A percentile compares a stretch with the other conserved stretches of the same genome.
Conservation (phyloP, 2,888 invertebrate species). For the Thysanoteuthis rhombus region DNA sequence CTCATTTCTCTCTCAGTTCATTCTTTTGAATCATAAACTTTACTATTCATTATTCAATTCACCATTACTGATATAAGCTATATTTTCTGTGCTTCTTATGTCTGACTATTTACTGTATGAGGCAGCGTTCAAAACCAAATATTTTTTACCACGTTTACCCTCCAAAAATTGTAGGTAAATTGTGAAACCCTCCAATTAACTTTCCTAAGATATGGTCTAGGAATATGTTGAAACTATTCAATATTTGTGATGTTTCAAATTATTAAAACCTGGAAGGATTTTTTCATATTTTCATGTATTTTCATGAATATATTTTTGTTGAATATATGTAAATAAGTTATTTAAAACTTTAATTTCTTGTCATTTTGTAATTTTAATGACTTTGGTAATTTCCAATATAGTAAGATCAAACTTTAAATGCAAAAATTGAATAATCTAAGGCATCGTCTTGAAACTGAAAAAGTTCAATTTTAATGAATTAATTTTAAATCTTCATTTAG, state of each 20-base stretch:
- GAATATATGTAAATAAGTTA: not conserved
- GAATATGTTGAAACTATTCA: not conserved
- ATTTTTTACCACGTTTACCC: not conserved
- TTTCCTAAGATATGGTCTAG: not conserved
- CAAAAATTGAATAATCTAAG: not conserved
- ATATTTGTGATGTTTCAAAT: not conserved
- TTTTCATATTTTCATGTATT: not conserved
- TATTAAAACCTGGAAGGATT: not conserved
- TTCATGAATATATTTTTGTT: not conserved
- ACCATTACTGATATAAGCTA: not conserved
- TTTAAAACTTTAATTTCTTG: not conserved
- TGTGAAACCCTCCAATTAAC: not conserved
- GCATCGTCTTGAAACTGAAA: not conserved
- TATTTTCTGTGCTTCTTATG: not conserved
- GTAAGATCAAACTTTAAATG: not conserved
- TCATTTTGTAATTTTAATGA: not conserved
- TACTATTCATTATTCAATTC: not conserved
- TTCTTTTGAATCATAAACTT: not conserved
- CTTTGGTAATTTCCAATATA: not conserved
- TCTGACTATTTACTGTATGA: not conserved
- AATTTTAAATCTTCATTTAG: not conserved
- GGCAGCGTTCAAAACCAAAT: not conserved
- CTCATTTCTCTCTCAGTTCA: not conserved
- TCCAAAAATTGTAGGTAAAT: not conserved
- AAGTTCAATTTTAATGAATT: not conserved